Percentiles rank a stretch among this genome's conserved stretches.
Conservation (phyloP, 2,113 vertebrate species). For the Oreochromis niloticus region DNA sequence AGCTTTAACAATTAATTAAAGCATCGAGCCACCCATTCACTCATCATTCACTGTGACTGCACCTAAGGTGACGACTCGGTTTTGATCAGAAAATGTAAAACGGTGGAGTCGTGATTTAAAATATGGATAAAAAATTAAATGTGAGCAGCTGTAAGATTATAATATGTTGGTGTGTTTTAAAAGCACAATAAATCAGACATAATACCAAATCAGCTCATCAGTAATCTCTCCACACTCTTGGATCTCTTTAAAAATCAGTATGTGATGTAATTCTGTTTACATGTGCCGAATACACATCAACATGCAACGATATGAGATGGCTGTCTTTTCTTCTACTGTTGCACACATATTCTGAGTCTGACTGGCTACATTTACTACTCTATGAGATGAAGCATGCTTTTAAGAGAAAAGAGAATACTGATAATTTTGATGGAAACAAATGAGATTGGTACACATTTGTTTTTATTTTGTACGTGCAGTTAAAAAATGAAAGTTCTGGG, state of each 20-base stretch:
- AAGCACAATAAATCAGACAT: not conserved
- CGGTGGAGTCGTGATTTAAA: not conserved
- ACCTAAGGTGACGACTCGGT: not conserved
- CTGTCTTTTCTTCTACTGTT: not conserved
- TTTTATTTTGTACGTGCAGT: not conserved
- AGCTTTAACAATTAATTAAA: not conserved
- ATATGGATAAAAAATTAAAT: not conserved
- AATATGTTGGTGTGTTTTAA: not conserved
- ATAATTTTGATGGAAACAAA: not conserved
- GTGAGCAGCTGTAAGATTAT: not conserved
- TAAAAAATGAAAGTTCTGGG: not conserved
- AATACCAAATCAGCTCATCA: not conserved
- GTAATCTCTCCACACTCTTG: rapidly evolving
- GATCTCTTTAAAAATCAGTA: not conserved
- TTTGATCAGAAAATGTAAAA: not conserved
- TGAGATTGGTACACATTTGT: not conserved
- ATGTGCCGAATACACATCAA: not conserved
- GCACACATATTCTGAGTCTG: not conserved
- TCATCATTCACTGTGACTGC: not conserved
- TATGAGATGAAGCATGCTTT: not conserved
- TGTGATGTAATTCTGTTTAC: not conserved
- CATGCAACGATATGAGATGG: rapidly evolving
- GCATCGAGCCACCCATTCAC: not conserved
- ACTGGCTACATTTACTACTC: not conserved
- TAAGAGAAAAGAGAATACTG: not conserved